phyloP scores from a whole-genome alignment of 1,140 invertebrate species.

The Drosophila seguyi region DNA sequence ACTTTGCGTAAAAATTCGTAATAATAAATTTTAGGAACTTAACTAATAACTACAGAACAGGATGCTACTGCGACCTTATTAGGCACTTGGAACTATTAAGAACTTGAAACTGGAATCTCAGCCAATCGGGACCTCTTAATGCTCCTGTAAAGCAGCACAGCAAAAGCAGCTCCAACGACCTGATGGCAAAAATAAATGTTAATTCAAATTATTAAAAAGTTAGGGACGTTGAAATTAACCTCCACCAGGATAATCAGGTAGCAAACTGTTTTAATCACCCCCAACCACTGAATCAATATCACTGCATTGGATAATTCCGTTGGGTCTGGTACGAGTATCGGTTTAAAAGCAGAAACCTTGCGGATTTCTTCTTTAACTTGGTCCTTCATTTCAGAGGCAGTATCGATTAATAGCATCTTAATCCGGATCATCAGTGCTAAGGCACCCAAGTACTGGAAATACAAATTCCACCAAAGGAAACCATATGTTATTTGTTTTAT shows the following conservation, averaged over 20 bases:
- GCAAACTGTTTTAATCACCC: not conserved
- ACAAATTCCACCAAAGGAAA: not conserved
- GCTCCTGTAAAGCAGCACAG: not conserved
- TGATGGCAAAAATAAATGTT: not conserved
- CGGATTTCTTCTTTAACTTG: not conserved
- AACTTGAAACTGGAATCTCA: not conserved
- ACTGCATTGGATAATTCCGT: fast-evolving
- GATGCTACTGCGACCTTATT: too few relatives aligned
- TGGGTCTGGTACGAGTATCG: not conserved
- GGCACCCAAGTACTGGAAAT: not conserved
- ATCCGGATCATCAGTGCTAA: not conserved
- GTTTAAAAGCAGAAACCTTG: too few relatives aligned
- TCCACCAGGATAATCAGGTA: not conserved
- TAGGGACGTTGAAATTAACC: not conserved
- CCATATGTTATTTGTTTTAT: not conserved
- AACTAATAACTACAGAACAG: not conserved
- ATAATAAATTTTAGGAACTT: not conserved
- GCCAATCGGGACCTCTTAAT: not conserved
- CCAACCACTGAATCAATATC: not conserved
- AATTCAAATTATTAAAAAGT: not conserved
- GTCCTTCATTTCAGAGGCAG: not conserved
- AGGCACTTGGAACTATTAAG: too few relatives aligned
- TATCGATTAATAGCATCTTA: not conserved
- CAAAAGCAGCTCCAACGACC: not conserved
- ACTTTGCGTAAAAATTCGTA: not conserved